Base-by-base conservation (phyloP, 2,797 vertebrate species). In the Enteromius viviparus region DNA sequence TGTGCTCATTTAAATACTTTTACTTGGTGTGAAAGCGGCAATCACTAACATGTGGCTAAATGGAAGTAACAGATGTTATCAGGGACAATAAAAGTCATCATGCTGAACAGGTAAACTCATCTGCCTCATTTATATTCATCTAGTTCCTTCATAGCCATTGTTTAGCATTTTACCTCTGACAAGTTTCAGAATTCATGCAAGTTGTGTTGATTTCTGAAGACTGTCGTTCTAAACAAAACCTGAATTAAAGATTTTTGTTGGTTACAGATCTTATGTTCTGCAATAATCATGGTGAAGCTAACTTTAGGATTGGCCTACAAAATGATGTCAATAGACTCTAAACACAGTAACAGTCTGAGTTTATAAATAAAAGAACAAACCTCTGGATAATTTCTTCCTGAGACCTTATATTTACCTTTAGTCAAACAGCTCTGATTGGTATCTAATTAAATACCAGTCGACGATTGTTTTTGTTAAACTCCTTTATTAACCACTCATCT, bases 401-500 rank as follows among this genome's bases (percentile, higher is more conserved):
- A 32, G 60, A 29, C 23, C 55, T 60, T n/a, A 58, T 37, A 37
- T 62, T 78, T 34, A 11, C 51, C 51, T 60, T 26, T 8, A 53
- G 62, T 47, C 29, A 10, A 26, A 47, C 3, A 3, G 3, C 9
- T 51, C 70, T 83, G 51, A 37, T 70, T 71, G 47, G 23, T 37
- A 55, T 82, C 65, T 78, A 62, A 78, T 72, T 79, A 78, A 64
- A 55, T 64, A 34, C 62, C 29, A 34, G 62, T 4, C 34, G 34
- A 74, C 6, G 4, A 12, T 34, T 55, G 17, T 79, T 1, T 64
- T 53, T 40, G 3, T 74, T 66, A 8, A 49, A 5, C 60, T 37
- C 32, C 32, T 81, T 85, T 78, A 80, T 84, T 37, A 74, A 47
- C 78, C 7, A 1, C 53, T 71, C 71, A 55, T 70, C n/a, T 55